These are phyloP conservation scores for Etheostoma perlongum DNA, from an alignment of 2,797 vertebrate species.

Conservation along the genomic window DNA sequence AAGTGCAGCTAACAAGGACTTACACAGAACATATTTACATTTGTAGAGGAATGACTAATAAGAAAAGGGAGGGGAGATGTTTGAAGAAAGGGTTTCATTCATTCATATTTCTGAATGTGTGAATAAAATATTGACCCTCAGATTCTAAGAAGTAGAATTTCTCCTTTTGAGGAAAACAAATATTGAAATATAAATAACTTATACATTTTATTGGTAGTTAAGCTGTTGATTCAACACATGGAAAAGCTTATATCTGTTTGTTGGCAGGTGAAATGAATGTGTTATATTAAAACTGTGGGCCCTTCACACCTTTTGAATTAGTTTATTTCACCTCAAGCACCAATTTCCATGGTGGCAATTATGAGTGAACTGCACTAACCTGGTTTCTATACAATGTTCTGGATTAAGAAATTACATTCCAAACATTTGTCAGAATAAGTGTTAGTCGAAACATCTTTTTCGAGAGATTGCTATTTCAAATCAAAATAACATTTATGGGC, in stretches of 20 bases:
- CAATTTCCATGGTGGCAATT: neutral
- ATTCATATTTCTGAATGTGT: constrained; percentile 15
- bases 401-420: neutral
- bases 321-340: constrained; percentile 17
- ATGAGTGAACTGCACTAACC: neutral
- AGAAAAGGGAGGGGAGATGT: neutral
- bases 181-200: neutral
- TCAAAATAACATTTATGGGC: neutral
- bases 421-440: neutral
- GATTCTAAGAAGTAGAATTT: neutral
- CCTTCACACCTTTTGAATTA: neutral
- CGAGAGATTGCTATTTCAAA: neutral
- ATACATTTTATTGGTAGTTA: neutral
- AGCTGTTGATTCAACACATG: constrained; percentile 11
- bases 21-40: neutral
- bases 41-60: constrained; percentile 16
- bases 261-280: constrained; percentile 4
- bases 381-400: neutral
- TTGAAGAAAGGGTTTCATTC: constrained; percentile 9
- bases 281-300: neutral
- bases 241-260: neutral
- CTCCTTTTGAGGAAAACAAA: neutral
- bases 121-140: constrained; percentile 5
- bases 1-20: constrained; percentile 17
- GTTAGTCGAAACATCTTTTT: neutral